Evolutionary conservation across 2,888 invertebrate genomes (phyloP), one percentile per base, ranked within the genome.

Genomic region (Seira ritae): DNA sequence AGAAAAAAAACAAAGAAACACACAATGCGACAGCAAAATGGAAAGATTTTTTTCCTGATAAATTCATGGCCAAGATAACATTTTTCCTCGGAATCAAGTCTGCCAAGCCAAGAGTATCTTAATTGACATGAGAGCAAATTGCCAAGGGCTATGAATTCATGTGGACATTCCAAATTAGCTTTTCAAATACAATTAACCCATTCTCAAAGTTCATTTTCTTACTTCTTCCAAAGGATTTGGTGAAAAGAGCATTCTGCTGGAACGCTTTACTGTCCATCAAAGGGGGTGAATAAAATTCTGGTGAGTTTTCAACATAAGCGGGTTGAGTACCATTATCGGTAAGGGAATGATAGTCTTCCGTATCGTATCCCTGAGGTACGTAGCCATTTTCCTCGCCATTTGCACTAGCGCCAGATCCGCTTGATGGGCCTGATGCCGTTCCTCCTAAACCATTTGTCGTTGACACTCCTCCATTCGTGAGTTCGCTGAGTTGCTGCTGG

Each of bases 191-290:
- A 4, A 8, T 31, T 31, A n/a, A n/a, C n/a, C n/a, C 31, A 31
- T 31, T 10, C 31, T 4, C 8, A 2, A 31, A 31, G 31, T 31
- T n/a, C n/a, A n/a, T n/a, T 31, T 31, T 75, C 86, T 86, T 86
- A 94, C 95, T 93, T 93, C 95, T 92, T 81, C 94, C 93, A 91
- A 94, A 95, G 90, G 93, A 94, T 91, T 95, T 95, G 90, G 93
- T 93, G 90, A 94, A 94, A 85, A 93, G 92, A 89, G 92, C 94
- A 73, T 90, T 90, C 50, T 95, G 86, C 66, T 86, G 87, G 94
- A 94, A 90, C 93, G 90, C 80, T 91, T 91, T 85, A n/a, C 8
- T 31, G 87, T 88, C 85, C 87, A 88, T 83, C 80, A 88, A 84
- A 91, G 92, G 92, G 89, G 94, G 93, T 89, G 94, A 93, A 91